phyloP scores from a whole-genome alignment of 1,140 invertebrate species.

The Diuraphis noxia region DNA sequence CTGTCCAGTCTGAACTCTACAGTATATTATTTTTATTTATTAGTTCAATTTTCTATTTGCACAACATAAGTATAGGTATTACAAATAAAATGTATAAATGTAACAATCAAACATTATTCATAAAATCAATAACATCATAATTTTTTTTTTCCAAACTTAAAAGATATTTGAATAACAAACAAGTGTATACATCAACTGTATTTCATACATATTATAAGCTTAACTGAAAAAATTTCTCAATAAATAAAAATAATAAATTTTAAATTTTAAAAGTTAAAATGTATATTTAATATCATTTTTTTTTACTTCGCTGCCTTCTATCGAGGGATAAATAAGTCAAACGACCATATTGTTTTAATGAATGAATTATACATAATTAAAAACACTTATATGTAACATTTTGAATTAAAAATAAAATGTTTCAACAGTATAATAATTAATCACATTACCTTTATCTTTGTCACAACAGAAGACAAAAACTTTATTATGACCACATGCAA shows the following conservation, averaged over 20 bases:
- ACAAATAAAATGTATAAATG: neutral
- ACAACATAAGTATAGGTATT: neutral
- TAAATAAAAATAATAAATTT: no score
- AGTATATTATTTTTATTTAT: neutral
- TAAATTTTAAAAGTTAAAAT: no score
- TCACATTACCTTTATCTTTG: constrained; percentile 35
- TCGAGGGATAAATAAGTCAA: no score
- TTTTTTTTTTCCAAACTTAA: no score
- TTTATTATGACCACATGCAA: constrained; percentile 55
- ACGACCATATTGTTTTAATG: neutral
- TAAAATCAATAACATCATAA: no score
- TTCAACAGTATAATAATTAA: neutral
- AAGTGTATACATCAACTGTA: neutral
- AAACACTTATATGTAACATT: neutral
- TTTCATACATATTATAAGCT: no score
- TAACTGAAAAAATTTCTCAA: no score
- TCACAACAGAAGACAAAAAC: constrained; percentile 36
- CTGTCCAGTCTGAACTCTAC: neutral
- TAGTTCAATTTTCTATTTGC: neutral
- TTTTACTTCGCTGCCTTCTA: no score
- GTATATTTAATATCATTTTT: no score
- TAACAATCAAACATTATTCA: no score
- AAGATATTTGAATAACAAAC: no score
- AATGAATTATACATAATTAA: neutral
- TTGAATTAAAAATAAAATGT: neutral